These are phyloP conservation scores for Andrena trimmerana DNA, from an alignment of 2,888 invertebrate genomes.

Conservation along the genomic window DNA sequence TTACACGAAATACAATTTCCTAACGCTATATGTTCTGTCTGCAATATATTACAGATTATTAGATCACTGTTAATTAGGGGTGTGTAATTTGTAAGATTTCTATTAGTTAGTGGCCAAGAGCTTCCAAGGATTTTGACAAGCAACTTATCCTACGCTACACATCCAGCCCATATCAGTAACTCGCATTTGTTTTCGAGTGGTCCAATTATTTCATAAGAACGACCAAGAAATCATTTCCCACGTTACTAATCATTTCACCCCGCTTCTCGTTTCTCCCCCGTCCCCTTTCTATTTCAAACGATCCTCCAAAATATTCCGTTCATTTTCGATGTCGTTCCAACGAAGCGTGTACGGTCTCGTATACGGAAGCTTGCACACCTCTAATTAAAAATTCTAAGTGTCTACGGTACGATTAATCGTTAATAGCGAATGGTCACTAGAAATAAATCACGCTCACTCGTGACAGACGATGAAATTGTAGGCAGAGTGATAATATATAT, in stretches of 20 bases:
- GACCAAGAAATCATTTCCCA: slow-evolving; percentile 40
- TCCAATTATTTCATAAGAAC: slow-evolving; percentile 68
- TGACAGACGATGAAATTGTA: slow-evolving; percentile 26
- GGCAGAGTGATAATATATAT: slow-evolving; percentile 35
- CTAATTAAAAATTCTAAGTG: slow-evolving; percentile 52
- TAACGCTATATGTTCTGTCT: slow-evolving; percentile 68
- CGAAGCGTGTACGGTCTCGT: slow-evolving; percentile 16
- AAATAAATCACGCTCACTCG: slow-evolving; percentile 34
- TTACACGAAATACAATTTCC: slow-evolving; percentile 71
- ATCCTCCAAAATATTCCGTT: not conserved
- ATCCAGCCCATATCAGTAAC: slow-evolving; percentile 18
- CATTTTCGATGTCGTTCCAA: slow-evolving; percentile 5
- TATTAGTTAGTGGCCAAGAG: slow-evolving; percentile 38
- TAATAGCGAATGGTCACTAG: slow-evolving; percentile 47
- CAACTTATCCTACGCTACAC: slow-evolving; percentile 34
- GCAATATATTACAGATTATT: slow-evolving; percentile 59
- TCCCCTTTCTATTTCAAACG: not conserved
- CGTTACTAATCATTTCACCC: not conserved
- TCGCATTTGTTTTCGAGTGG: slow-evolving; percentile 56
- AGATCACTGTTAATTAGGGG: slow-evolving; percentile 64
- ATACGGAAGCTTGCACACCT: slow-evolving; percentile 45
- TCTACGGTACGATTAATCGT: slow-evolving; percentile 48
- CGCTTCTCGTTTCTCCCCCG: too few species aligned
- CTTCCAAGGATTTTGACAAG: slow-evolving; percentile 39
- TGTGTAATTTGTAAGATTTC: slow-evolving; percentile 55